Conservation (phyloP, 53 echinoderm and acorn worm genomes). For the Holothuria scabra region DNA sequence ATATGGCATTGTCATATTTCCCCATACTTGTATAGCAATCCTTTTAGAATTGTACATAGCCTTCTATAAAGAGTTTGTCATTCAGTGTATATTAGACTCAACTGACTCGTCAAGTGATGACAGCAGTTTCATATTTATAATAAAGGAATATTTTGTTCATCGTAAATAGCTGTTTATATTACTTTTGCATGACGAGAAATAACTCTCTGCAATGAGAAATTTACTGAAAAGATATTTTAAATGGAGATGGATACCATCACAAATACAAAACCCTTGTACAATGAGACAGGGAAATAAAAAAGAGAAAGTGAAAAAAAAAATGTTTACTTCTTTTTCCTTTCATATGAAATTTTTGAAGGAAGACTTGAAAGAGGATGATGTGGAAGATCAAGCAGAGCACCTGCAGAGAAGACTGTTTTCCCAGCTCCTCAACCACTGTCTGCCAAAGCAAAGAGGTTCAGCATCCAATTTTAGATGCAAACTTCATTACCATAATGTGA, state of each 20-base stretch:
- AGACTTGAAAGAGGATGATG: too few relatives aligned
- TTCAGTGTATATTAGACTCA: slow-evolving; percentile 21
- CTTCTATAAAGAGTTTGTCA: neutral
- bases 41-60: too few relatives aligned
- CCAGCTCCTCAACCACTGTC: too few relatives aligned
- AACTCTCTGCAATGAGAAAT: slow-evolving; percentile 29
- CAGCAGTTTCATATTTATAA: slow-evolving; percentile 44
- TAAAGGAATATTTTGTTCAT: slow-evolving; percentile 35
- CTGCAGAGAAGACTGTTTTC: too few relatives aligned
- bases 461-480: too few relatives aligned
- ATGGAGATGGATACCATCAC: neutral
- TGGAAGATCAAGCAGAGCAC: too few relatives aligned
- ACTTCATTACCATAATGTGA: too few relatives aligned
- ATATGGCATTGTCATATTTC: too few relatives aligned
- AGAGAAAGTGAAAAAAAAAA: neutral
- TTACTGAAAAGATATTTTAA: slow-evolving; percentile 22
- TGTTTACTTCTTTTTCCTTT: neutral
- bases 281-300: slow-evolving; percentile 32
- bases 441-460: too few relatives aligned
- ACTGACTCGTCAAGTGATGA: slow-evolving; percentile 26
- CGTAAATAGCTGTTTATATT: slow-evolving; percentile 25
- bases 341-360: too few relatives aligned
- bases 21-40: too few relatives aligned
- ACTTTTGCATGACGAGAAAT: slow-evolving; percentile 3
- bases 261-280: slow-evolving; percentile 13